Evolutionary conservation across 1,140 invertebrate species (phyloP), one percentile per base, ranked within the genome.

Genomic region (Phthorimaea operculella): DNA sequence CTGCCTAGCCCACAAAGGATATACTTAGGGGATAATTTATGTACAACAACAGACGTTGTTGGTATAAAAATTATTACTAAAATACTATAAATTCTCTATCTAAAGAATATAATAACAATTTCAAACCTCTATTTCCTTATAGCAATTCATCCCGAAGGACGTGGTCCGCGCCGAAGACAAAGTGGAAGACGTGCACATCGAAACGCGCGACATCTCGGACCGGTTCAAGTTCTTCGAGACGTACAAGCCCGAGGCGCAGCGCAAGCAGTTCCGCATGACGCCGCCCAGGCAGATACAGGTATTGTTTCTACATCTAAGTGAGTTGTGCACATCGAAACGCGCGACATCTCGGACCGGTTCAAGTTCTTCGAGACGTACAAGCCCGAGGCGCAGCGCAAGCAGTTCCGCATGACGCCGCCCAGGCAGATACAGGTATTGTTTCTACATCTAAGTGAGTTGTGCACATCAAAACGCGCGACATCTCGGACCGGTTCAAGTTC

Each of bases 161-260:
- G 88, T 94, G 51, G 89, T 95, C 9, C 88, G 90, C 60, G 89
- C 90, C 12, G 91, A 88, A 14, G 90, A 93, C 64, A 87, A 89
- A 18, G 74, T 90, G 33, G 93, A 94, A 59, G 93, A 96, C 66
- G 88, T 95, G 28, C 88, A 89, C 64, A 90, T 95, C 51, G 88
- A 93, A 83, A 94, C 93, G 1, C 90, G 91, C 15, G 93, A 95
- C 76, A 91, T 97, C 60, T 90, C 91, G 33, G 90, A 93, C 71
- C 90, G 93, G 66, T 96, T 96, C 86, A 94, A 94, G 81, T 96
- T 96, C 86, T 97, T 97, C 86, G 95, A 96, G 87, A 92, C 90
- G 1, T 96, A 94, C 85, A 90, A 90, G 71, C 90, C 92, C 36
- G 89, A 92, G 76, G 88, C 89, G 68, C 83, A 90, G 64, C 88